Evolutionary conservation across 2,888 invertebrate species (phyloP).

Genomic region (Monoplex corrugatus): DNA sequence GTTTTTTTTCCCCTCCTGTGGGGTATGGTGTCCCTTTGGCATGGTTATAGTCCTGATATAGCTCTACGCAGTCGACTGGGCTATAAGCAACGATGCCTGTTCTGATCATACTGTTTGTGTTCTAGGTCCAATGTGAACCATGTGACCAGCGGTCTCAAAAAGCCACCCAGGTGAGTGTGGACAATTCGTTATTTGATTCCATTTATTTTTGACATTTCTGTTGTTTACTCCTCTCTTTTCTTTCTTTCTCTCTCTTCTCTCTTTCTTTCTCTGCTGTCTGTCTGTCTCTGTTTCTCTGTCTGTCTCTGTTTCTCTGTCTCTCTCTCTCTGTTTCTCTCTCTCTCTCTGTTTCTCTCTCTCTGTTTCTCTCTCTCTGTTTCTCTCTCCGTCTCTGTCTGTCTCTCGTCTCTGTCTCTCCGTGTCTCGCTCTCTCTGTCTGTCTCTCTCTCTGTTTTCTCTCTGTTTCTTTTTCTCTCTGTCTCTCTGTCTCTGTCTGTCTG

Average conservation of each 20-base stretch:
- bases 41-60: too few relatives aligned
- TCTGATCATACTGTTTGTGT: too few relatives aligned
- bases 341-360: not conserved
- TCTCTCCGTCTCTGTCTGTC: not conserved
- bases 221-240: not conserved
- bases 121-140: conserved; percentile 69
- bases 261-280: too few relatives aligned
- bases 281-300: too few relatives aligned
- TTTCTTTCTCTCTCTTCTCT: not conserved
- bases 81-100: too few relatives aligned
- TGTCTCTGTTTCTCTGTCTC: too few relatives aligned
- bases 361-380: conserved; percentile 30
- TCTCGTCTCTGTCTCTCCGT: conserved; percentile 1
- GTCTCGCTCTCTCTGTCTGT: not conserved
- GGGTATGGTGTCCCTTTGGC: too few relatives aligned
- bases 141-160: conserved; percentile 67
- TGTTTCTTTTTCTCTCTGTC: not conserved
- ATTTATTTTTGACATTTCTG: not conserved
- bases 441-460: not conserved
- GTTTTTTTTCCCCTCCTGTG: too few relatives aligned
- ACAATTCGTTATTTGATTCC: not conserved
- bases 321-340: not conserved
- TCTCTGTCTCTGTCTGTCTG: too few relatives aligned
- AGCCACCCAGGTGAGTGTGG: conserved; percentile 64
- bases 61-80: too few relatives aligned